Base-by-base conservation (phyloP, 1,140 invertebrate genomes). In the Caenorhabditis briggsae region DNA sequence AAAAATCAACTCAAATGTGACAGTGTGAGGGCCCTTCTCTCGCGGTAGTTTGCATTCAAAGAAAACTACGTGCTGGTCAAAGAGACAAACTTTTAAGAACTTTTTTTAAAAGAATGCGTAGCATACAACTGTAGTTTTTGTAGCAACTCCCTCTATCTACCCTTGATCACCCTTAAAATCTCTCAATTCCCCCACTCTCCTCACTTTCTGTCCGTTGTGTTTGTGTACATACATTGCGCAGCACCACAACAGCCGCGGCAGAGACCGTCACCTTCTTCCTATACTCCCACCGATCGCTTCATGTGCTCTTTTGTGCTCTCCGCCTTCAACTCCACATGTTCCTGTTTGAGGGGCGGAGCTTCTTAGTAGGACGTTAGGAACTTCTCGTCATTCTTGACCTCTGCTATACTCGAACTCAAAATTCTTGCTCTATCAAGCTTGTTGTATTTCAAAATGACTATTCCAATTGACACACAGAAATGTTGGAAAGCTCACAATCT, bases 371-470 rank as follows among this genome's bases (percentile, higher is more conserved):
- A 78, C 70, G 46, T 50, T 78, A 5, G 8, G 43, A 16, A 41
- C 50, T 53, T 5, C 18, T 50, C 16, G 25, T 46, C 70, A 78
- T 78, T 78, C 46, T 78, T n/a, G 70, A 78, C 46, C 46, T 43
- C 41, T 61, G 11, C 70, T 11, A 12, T n/a, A 50, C 50, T 78
- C 46, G 23, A 78, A 78, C 43, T 78, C 70, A 78, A 78, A 78
- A 78, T 78, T 78, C 70, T 78, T 50, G 70, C 70, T 23, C 11
- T 78, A 50, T 78, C 70, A 11, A 78, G 70, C 46, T 50, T 78
- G 14, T 14, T 78, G 70, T 78, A 78, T 23, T 78, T 78, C n/a
- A 78, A 78, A 78, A 78, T 78, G 70, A 78, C 70, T 78, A 78
- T 78, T 78, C 70, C 70, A 0, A 78, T n/a, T 18, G 70, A 78